These are phyloP conservation scores for Stomatorhinus walkeri DNA, from an alignment of 2,797 vertebrate genomes.

Conservation along the genomic window DNA sequence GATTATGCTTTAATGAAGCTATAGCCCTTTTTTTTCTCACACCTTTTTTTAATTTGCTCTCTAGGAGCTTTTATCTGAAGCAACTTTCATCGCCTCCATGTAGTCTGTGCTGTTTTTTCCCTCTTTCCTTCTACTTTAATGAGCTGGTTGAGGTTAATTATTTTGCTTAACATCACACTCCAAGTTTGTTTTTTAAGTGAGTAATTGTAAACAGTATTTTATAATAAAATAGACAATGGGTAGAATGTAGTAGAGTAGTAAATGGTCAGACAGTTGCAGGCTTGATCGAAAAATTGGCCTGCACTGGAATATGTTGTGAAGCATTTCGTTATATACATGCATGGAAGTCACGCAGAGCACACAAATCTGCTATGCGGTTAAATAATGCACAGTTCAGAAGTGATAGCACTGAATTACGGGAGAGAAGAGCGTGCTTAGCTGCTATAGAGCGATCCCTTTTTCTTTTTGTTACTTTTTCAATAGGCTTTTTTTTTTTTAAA, in stretches of 20 bases:
- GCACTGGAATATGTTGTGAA: background rate
- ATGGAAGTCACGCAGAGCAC: background rate
- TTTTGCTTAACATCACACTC: slow-evolving; percentile 6
- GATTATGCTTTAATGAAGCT: slow-evolving; percentile 14
- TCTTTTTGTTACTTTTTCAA: background rate
- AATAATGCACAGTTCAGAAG: background rate
- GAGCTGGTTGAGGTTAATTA: slow-evolving; percentile 14
- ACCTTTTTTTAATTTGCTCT: slow-evolving; percentile 17
- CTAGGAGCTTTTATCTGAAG: background rate
- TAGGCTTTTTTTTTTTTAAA: background rate
- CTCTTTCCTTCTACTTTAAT: background rate
- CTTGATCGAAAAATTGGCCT: background rate
- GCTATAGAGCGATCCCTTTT: background rate
- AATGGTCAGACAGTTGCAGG: background rate
- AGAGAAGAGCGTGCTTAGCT: background rate
- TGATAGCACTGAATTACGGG: background rate
- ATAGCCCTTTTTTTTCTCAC: slow-evolving; percentile 10
- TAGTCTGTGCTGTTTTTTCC: background rate
- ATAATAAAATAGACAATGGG: background rate
- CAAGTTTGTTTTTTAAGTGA: slow-evolving; percentile 11
- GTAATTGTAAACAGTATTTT: slow-evolving; percentile 11
- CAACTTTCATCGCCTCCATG: slow-evolving; percentile 6
- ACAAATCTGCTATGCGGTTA: background rate
- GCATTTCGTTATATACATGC: background rate
- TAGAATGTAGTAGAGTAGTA: background rate